phyloP scores from a whole-genome alignment of 2,797 vertebrate genomes.

The Hapalemur alaotrensis region DNA sequence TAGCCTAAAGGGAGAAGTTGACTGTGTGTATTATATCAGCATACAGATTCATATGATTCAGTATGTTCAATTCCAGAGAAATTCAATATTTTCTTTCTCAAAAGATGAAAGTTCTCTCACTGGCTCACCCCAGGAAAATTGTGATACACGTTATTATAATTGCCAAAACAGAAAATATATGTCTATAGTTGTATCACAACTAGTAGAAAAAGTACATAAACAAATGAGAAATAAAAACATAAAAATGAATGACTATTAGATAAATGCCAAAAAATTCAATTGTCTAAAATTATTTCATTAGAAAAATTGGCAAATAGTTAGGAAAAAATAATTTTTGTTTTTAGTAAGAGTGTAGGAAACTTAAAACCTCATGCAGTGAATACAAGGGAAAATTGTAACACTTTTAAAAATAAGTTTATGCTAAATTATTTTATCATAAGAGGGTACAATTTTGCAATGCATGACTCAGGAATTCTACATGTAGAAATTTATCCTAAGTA shows the following conservation, averaged over 20 bases:
- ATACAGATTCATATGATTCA: background rate
- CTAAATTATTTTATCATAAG: background rate
- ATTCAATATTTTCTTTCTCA: constrained; percentile 5
- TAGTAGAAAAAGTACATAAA: background rate
- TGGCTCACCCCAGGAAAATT: background rate
- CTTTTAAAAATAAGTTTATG: background rate
- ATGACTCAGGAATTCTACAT: background rate
- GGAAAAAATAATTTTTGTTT: background rate
- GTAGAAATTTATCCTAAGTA: background rate
- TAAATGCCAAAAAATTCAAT: background rate
- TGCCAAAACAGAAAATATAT: background rate
- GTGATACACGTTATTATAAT: background rate
- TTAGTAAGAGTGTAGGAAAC: background rate
- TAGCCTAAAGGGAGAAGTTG: constrained; percentile 8
- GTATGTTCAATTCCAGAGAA: background rate
- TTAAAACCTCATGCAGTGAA: background rate
- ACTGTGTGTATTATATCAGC: background rate
- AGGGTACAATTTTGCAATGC: background rate
- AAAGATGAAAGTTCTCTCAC: background rate
- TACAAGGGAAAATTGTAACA: background rate
- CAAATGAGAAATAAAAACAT: background rate
- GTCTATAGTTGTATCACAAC: background rate
- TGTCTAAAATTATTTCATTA: background rate
- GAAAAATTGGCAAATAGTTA: background rate
- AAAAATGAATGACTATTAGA: background rate